Conservation (phyloP, 1,140 invertebrate genomes). For the Phthorimaea operculella region DNA sequence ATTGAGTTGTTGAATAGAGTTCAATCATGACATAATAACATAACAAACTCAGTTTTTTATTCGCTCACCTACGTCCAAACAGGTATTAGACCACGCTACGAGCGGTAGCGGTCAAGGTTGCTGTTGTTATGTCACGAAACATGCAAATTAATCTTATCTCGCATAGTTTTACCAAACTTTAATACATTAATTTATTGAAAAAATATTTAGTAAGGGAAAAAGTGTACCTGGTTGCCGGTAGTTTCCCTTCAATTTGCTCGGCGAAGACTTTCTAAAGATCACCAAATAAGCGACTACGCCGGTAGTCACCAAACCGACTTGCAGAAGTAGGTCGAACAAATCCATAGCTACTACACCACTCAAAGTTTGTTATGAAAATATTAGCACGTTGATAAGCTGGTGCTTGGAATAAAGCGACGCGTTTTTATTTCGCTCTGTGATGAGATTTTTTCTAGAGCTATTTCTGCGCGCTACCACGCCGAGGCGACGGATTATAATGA, state of each 20-base stretch:
- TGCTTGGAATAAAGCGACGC: not conserved
- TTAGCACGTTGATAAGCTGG: not conserved
- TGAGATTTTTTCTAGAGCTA: not conserved
- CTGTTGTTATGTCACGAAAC: too few relatives aligned
- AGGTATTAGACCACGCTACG: too few relatives aligned
- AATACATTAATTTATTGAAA: too few relatives aligned
- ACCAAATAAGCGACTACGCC: conserved; percentile 36
- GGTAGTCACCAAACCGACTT: conserved; percentile 30
- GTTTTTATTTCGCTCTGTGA: not conserved
- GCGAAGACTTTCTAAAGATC: conserved; percentile 27
- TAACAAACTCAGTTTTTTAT: too few relatives aligned
- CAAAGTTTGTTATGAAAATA: conserved; percentile 1
- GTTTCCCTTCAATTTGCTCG: conserved; percentile 13
- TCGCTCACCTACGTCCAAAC: too few relatives aligned
- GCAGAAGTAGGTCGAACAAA: conserved; percentile 34
- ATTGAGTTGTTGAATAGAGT: too few relatives aligned
- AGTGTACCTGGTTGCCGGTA: conserved; percentile 28
- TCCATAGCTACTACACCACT: conserved; percentile 18
- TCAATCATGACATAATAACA: too few relatives aligned
- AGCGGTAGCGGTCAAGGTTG: too few relatives aligned
- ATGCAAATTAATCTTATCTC: too few relatives aligned
- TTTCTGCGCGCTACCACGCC: not conserved
- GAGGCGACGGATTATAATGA: not conserved
- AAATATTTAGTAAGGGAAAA: too few relatives aligned
- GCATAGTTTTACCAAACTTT: too few relatives aligned